phyloP scores from a whole-genome alignment of 2,888 invertebrate genomes.

The Noctua pronuba region DNA sequence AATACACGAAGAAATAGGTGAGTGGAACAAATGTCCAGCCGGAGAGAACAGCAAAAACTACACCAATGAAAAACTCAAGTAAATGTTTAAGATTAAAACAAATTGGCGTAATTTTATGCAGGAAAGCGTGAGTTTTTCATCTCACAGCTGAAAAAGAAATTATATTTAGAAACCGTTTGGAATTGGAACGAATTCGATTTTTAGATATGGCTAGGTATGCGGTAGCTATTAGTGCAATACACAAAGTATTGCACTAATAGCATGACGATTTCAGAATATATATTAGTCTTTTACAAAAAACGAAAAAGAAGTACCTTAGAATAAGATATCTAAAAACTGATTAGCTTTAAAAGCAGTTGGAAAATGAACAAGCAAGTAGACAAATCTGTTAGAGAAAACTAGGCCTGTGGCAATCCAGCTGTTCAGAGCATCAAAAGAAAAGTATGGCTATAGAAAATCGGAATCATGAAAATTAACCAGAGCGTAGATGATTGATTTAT shows the following conservation, averaged over 20 bases:
- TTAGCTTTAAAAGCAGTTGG: not conserved
- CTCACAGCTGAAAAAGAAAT: conserved; percentile 38
- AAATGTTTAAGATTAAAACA: conserved; percentile 50
- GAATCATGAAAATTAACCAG: not conserved
- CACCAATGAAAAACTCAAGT: conserved; percentile 34
- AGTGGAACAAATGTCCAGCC: conserved; percentile 70
- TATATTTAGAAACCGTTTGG: conserved; percentile 52
- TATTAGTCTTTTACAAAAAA: not conserved
- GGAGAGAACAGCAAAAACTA: conserved; percentile 54
- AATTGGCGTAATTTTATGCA: conserved; percentile 50
- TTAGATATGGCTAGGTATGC: conserved; percentile 34
- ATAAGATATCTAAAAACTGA: not conserved
- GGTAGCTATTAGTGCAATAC: no score
- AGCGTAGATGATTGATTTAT: conserved; percentile 3
- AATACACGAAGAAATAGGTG: conserved; percentile 74
- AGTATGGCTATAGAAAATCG: not conserved
- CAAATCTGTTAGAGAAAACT: conserved; percentile 34
- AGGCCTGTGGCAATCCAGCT: conserved; percentile 5
- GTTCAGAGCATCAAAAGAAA: not conserved
- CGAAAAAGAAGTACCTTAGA: not conserved
- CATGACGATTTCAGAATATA: not conserved
- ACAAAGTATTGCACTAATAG: conserved; percentile 7
- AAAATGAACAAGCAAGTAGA: not conserved
- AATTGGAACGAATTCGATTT: conserved; percentile 44
- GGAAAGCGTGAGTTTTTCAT: conserved; percentile 38